Conservation (phyloP, 2,797 vertebrate genomes). For the Meriones psammophilus region DNA sequence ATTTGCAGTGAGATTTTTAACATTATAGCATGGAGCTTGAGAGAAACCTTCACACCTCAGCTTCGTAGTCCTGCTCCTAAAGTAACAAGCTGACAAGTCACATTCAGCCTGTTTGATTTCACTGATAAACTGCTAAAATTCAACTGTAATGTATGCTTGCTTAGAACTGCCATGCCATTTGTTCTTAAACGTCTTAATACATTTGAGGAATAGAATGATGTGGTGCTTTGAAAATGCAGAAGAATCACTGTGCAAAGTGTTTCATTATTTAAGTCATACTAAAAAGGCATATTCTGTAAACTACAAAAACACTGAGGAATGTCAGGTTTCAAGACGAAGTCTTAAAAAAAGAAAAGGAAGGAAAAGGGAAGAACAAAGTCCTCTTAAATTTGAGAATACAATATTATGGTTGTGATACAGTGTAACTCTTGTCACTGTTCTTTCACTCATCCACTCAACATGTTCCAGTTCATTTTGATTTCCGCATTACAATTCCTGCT, state of each 20-base stretch:
- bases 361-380: background rate
- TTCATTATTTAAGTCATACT: constrained; percentile 56
- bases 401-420: background rate
- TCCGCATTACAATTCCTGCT: background rate
- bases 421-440: background rate
- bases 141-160: constrained; percentile 6
- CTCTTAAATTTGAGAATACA: background rate
- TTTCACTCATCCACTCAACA: background rate
- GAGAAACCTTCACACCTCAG: background rate
- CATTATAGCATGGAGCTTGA: background rate
- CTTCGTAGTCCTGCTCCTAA: background rate
- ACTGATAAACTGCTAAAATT: constrained; percentile 38
- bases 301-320: constrained; percentile 20
- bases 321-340: constrained; percentile 52
- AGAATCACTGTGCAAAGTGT: constrained; percentile 57
- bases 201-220: constrained; percentile 39
- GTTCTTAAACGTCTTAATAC: constrained; percentile 42
- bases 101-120: constrained; percentile 45
- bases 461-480: background rate
- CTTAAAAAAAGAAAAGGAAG: constrained; percentile 47
- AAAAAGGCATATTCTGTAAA: constrained; percentile 51
- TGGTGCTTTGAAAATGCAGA: constrained; percentile 62
- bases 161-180: constrained; percentile 37
- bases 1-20: background rate
- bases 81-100: constrained; percentile 23